phyloP scores from a whole-genome alignment of 1,140 invertebrate species.

The Drosophila lowei region DNA sequence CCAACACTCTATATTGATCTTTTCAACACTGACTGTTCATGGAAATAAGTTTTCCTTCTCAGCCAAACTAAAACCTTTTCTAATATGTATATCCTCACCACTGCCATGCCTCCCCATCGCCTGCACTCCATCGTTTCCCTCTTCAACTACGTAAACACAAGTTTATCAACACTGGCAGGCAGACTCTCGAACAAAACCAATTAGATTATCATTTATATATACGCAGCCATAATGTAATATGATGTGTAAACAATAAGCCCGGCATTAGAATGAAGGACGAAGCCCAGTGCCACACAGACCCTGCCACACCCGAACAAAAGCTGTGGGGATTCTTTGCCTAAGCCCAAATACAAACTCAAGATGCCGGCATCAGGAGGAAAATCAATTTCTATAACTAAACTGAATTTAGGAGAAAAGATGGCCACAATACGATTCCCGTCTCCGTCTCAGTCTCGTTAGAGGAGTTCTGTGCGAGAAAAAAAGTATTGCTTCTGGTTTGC shows the following conservation, averaged over 20 bases:
- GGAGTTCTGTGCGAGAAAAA: constrained; percentile 19
- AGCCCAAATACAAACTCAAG: constrained; percentile 58
- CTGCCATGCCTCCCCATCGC: no score
- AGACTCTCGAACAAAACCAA: constrained; percentile 27
- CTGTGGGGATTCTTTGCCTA: constrained; percentile 36
- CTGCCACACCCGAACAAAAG: constrained; percentile 12
- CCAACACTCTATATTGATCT: no score
- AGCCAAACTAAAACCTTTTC: background rate
- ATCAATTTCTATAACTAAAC: constrained; percentile 72
- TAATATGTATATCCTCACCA: background rate
- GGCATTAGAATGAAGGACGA: constrained; percentile 31
- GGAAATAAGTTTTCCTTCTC: no score
- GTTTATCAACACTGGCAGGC: constrained; percentile 1
- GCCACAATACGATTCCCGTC: constrained; percentile 60
- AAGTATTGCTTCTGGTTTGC: constrained; percentile 23
- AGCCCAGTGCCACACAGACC: background rate
- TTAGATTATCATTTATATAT: constrained; percentile 46
- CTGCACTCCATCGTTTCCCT: no score
- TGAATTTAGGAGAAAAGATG: constrained; percentile 51
- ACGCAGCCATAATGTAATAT: constrained; percentile 53
- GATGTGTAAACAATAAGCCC: constrained; percentile 47
- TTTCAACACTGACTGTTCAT: no score
- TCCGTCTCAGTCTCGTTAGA: constrained; percentile 21
- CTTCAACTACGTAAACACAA: background rate
- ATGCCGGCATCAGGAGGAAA: constrained; percentile 68